phyloP scores from a whole-genome alignment of 1,140 invertebrate species.

The Steinernema feltiae region DNA sequence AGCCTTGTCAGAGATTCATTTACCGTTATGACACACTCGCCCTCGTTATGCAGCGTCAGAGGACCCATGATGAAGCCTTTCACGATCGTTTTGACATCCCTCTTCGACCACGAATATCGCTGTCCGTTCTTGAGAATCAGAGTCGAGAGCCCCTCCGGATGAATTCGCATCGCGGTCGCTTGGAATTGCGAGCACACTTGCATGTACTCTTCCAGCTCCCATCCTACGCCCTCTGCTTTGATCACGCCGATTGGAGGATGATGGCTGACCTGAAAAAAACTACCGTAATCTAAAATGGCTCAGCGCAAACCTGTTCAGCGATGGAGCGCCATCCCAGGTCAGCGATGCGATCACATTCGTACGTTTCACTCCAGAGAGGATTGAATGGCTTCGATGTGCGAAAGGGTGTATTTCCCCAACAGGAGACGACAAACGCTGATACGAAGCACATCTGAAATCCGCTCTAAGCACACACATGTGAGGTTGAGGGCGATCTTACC shows the following conservation, averaged over 20 bases:
- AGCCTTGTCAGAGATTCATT: not conserved
- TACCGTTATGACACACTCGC: not conserved
- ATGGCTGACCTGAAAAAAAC: not conserved
- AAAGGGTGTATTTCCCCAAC: slow-evolving; percentile 77
- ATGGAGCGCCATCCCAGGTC: slow-evolving; percentile 92
- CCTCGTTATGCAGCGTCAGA: not conserved
- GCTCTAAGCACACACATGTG: too few relatives aligned
- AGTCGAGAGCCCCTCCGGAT: not conserved
- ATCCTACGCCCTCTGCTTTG: not conserved
- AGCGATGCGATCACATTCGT: slow-evolving; percentile 86
- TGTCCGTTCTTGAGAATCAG: not conserved
- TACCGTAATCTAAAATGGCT: not conserved
- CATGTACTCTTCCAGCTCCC: not conserved
- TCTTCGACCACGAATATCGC: not conserved
- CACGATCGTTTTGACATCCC: not conserved
- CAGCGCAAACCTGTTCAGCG: slow-evolving; percentile 70
- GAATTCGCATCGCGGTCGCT: not conserved
- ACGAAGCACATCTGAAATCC: slow-evolving; percentile 64
- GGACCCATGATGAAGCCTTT: not conserved
- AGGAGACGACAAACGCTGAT: slow-evolving; percentile 67
- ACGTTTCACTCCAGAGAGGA: slow-evolving; percentile 79
- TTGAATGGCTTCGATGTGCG: slow-evolving; percentile 64
- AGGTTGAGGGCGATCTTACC: not conserved
- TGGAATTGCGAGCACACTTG: not conserved
- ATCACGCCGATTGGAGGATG: slow-evolving; percentile 1